Evolutionary conservation across 2,797 vertebrate species (phyloP).

Genomic region (Hyperoplus lanceolatus): DNA sequence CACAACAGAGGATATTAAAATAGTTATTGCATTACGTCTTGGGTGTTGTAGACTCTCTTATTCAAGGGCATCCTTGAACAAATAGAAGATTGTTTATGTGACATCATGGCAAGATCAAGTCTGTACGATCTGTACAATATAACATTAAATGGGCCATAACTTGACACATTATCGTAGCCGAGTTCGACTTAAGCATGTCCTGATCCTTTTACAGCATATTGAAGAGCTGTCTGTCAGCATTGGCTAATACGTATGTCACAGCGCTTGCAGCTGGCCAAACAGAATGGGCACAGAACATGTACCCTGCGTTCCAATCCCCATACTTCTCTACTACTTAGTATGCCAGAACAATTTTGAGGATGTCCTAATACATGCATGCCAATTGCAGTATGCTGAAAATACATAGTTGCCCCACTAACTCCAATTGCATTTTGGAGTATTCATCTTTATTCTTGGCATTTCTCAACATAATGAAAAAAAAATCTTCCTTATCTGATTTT

Average conservation of each 20-base stretch:
- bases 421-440: too few relatives aligned
- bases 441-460: too few relatives aligned
- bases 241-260: not conserved
- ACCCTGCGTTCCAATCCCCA: too few relatives aligned
- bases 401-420: too few relatives aligned
- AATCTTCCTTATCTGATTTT: too few relatives aligned
- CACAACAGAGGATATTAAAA: slow-evolving; percentile 51
- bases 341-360: too few relatives aligned
- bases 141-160: too few relatives aligned
- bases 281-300: not conserved
- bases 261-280: slow-evolving; percentile 1
- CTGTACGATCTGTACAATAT: not conserved
- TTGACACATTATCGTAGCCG: not conserved
- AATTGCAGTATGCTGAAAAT: too few relatives aligned
- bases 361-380: too few relatives aligned
- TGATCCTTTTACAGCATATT: slow-evolving; percentile 10
- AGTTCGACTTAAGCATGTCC: slow-evolving; percentile 4
- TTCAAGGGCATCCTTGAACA: slow-evolving; percentile 37
- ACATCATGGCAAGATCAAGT: not conserved
- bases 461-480: too few relatives aligned
- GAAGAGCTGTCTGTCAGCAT: not conserved
- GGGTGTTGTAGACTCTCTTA: slow-evolving; percentile 33
- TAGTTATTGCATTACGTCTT: slow-evolving; percentile 37
- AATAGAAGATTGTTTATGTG: slow-evolving; percentile 11
- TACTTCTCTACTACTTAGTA: too few relatives aligned